These are phyloP conservation scores for Hemaris fuciformis DNA, from an alignment of 2,888 invertebrate genomes.

Conservation along the genomic window DNA sequence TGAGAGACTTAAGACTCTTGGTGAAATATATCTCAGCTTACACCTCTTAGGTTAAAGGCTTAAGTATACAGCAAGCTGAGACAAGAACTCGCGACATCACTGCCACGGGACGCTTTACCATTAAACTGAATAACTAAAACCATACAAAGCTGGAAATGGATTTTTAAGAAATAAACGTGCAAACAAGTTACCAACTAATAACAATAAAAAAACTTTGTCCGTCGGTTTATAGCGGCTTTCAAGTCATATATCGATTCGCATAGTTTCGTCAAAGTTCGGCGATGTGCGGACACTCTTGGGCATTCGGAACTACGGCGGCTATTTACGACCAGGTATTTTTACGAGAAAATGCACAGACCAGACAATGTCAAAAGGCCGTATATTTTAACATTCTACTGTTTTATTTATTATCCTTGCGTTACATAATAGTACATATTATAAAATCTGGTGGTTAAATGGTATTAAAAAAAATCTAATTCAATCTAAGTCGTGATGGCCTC, in stretches of 20 bases:
- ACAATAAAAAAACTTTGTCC: slow-evolving; percentile 41
- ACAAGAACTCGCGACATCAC: not conserved
- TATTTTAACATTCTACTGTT: too few relatives aligned
- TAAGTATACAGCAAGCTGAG: not conserved
- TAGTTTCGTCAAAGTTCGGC: slow-evolving; percentile 22
- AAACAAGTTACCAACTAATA: slow-evolving; percentile 11
- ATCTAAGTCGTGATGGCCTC: too few relatives aligned
- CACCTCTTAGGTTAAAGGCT: too few relatives aligned
- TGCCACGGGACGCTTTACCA: not conserved
- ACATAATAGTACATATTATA: too few relatives aligned
- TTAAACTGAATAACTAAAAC: not conserved
- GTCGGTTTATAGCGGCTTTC: slow-evolving; percentile 39
- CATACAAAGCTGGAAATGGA: not conserved
- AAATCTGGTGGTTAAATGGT: too few relatives aligned
- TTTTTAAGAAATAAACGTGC: slow-evolving; percentile 22
- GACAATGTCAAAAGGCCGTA: not conserved
- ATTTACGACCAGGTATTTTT: not conserved
- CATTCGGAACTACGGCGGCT: not conserved
- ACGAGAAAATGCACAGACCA: not conserved
- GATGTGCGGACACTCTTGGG: not conserved
- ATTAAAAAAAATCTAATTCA: too few relatives aligned
- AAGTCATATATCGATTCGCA: slow-evolving; percentile 41
- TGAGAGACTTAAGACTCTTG: too few relatives aligned
- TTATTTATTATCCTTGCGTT: too few relatives aligned
- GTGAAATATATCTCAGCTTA: not conserved